These are phyloP conservation scores for Automeris io DNA, from an alignment of 2,888 invertebrate species.

Conservation along the genomic window DNA sequence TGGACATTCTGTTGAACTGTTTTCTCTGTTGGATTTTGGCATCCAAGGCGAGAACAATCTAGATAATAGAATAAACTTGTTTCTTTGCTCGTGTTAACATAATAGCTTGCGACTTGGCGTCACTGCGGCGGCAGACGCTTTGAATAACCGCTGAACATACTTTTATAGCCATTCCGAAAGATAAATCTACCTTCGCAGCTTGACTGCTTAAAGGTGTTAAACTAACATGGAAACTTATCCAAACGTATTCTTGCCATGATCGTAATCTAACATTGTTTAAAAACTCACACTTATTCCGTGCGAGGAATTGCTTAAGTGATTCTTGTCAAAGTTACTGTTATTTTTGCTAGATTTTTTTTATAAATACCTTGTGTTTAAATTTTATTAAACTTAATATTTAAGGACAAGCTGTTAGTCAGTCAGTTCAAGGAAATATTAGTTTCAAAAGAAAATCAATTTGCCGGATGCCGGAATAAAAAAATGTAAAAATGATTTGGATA, in stretches of 20 bases:
- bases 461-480: too few species aligned
- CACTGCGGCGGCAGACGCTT: slow-evolving; percentile 28
- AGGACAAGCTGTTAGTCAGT: too few species aligned
- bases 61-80: slow-evolving; percentile 63
- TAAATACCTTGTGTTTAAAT: too few species aligned
- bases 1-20: neutral
- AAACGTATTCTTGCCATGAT: slow-evolving; percentile 7
- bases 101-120: slow-evolving; percentile 28
- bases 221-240: slow-evolving; percentile 5
- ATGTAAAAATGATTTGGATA: too few species aligned
- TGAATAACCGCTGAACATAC: slow-evolving; percentile 16
- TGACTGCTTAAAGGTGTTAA: slow-evolving; percentile 7
- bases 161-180: slow-evolving; percentile 19
- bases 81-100: slow-evolving; percentile 31
- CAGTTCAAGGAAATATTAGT: too few species aligned
- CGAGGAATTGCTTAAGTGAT: neutral
- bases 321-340: slow-evolving; percentile 2
- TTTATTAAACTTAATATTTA: too few species aligned
- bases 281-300: slow-evolving; percentile 1
- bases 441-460: too few species aligned
- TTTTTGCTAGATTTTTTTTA: neutral
- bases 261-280: slow-evolving; percentile 1
- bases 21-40: slow-evolving; percentile 52
- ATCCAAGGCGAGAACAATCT: slow-evolving; percentile 69
- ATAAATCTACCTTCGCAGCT: slow-evolving; percentile 16